These are phyloP conservation scores for Platyura marginata DNA, from an alignment of 1,140 invertebrate genomes.

Conservation along the genomic window DNA sequence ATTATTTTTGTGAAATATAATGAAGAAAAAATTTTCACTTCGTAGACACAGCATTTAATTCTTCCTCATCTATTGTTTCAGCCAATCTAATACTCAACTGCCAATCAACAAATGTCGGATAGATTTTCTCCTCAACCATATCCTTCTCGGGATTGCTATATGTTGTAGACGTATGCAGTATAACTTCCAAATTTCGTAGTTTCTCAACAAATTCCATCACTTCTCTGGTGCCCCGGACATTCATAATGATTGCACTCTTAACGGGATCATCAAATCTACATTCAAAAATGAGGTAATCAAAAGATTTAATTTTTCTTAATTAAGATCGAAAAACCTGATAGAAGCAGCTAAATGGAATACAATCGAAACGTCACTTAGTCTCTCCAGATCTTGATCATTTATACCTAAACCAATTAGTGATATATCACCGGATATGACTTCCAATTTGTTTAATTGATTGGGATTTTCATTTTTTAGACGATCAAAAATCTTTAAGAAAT, in stretches of 20 bases:
- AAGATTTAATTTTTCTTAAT: no score
- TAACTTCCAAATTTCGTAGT: slow-evolving; percentile 45
- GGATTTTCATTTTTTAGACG: slow-evolving; percentile 24
- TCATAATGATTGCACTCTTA: slow-evolving; percentile 40
- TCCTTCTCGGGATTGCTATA: slow-evolving; percentile 60
- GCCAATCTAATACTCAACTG: slow-evolving; percentile 63
- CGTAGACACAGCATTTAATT: slow-evolving; percentile 42
- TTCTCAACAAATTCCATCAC: slow-evolving; percentile 41
- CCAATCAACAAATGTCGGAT: slow-evolving; percentile 69
- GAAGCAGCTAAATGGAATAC: slow-evolving; percentile 90
- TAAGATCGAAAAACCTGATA: no score
- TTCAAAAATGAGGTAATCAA: no score
- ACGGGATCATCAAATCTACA: slow-evolving; percentile 57
- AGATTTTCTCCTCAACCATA: slow-evolving; percentile 55
- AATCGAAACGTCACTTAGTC: slow-evolving; percentile 48
- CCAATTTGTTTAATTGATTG: slow-evolving; percentile 44
- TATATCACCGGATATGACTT: slow-evolving; percentile 62
- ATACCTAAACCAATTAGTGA: slow-evolving; percentile 37
- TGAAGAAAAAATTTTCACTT: no score
- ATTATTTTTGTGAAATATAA: no score
- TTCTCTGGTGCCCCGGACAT: slow-evolving; percentile 44
- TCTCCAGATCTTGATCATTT: slow-evolving; percentile 8
- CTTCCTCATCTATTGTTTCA: slow-evolving; percentile 58
- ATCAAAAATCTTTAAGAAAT: slow-evolving; percentile 28
- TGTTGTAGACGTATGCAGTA: slow-evolving; percentile 73